Evolutionary conservation across 2,113 vertebrate genomes (phyloP), one percentile per base, ranked within the genome.

Genomic region (Callipepla squamata): DNA sequence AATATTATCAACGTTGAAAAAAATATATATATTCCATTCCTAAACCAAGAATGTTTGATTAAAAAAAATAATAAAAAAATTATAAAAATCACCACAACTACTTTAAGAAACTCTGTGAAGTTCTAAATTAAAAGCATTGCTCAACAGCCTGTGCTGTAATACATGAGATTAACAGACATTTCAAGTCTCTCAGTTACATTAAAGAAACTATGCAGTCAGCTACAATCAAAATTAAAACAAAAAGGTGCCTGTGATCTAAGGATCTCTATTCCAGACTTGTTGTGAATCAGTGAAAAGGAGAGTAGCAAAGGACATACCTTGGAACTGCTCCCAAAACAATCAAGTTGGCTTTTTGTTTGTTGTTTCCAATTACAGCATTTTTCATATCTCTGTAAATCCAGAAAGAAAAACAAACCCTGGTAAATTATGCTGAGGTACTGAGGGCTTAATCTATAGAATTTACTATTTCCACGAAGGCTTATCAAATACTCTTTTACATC

Each of bases 301-400:
- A 92, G 89, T 96, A 87, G 95, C 36, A 92, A 90, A 96, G 96
- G 94, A 97, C 97, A 90, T 98, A 99, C 99, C 99, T 99, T 85
- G 99, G 99, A 96, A 99, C 99, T 77, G 99, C 99, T 98, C 99
- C 99, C 92, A 99, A 98, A 97, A 99, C 99, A 93, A 99, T 99
- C 97, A 99, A 98, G 97, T 99, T 99, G 96, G 99, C 99, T 98
- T 99, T 99, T 98, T 99, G 99, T 96, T 99, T 99, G 98, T 99
- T 99, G 98, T 99, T 99, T 98, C 99, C 99, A 96, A 99, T 99
- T 92, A 99, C 99, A 47, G 99, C 99, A 96, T 99, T 99, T 98
- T 99, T 99, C 99, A 99, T 99, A 97, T 99, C 99, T 98, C 99
- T 99, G 97, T 85, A 96, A 97, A 98, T 97, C 97, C 83, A 97